These are phyloP conservation scores for Chrysocyon brachyurus DNA, from an alignment of 2,797 vertebrate genomes.

Conservation along the genomic window DNA sequence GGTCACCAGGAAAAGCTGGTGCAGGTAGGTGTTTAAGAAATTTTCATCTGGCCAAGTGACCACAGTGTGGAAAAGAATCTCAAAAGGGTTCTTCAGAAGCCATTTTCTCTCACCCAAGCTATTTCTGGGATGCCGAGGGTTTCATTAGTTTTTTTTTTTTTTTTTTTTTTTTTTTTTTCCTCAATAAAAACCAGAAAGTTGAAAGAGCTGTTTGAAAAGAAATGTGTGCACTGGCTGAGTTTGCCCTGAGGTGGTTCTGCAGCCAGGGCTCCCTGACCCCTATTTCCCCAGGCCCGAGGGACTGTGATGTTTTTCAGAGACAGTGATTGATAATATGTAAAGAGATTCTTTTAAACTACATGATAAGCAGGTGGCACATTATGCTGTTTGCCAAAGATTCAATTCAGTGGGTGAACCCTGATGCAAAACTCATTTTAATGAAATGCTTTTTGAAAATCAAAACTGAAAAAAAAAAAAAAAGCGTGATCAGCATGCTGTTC, in stretches of 20 bases:
- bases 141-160: not conserved
- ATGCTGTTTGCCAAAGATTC: slow-evolving; percentile 7
- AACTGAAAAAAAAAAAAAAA: not conserved
- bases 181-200: not conserved
- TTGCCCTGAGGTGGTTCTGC: not conserved
- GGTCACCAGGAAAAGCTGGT: not conserved
- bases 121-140: not conserved
- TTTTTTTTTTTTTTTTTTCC: too few species aligned
- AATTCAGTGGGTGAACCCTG: slow-evolving; percentile 3
- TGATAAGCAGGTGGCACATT: not conserved
- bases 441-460: slow-evolving; percentile 33
- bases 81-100: not conserved
- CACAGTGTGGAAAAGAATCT: not conserved
- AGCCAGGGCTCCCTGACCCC: not conserved
- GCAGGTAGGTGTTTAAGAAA: not conserved
- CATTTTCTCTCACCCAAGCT: not conserved
- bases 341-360: not conserved
- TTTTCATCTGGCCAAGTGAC: not conserved
- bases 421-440: slow-evolving; percentile 54
- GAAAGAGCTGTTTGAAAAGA: not conserved
- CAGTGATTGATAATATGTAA: not conserved
- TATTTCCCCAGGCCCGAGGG: not conserved
- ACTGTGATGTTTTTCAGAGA: not conserved
- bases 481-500: not conserved
- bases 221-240: not conserved